Percentiles rank a stretch among this genome's conserved stretches.
phyloP scores from a whole-genome alignment of 2,113 vertebrate species.

The Dasyornis broadbenti region DNA sequence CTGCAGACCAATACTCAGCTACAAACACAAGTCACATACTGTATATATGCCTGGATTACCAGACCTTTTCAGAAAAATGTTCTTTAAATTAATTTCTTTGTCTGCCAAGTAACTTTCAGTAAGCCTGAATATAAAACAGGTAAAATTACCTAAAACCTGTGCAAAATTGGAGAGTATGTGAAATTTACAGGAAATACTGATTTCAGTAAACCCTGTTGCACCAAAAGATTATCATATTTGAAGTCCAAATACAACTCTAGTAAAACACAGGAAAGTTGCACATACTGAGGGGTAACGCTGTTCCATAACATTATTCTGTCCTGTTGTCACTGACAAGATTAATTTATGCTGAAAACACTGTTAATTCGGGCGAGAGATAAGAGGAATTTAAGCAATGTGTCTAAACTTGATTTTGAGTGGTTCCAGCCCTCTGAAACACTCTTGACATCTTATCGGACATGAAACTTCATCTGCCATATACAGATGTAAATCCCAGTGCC shows the following conservation, averaged over 20 bases:
- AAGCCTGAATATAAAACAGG: background rate
- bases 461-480: background rate
- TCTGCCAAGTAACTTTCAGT: background rate
- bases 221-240: background rate
- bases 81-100: background rate
- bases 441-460: background rate
- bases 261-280: background rate
- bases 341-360: background rate
- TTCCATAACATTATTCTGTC: background rate
- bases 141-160: background rate
- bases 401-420: background rate
- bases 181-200: background rate
- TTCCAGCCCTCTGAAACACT: background rate
- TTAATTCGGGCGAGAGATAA: background rate
- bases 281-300: rapidly evolving
- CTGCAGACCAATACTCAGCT: background rate
- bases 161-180: background rate
- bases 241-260: background rate
- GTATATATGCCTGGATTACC: background rate
- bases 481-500: background rate
- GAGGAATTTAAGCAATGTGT: background rate
- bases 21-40: background rate
- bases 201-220: background rate
- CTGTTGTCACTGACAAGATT: background rate
- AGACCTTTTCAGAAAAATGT: background rate